Evolutionary conservation across 2,113 vertebrate genomes (phyloP), one percentile per base, ranked within the genome.

Genomic region (Tragelaphus imberbis): DNA sequence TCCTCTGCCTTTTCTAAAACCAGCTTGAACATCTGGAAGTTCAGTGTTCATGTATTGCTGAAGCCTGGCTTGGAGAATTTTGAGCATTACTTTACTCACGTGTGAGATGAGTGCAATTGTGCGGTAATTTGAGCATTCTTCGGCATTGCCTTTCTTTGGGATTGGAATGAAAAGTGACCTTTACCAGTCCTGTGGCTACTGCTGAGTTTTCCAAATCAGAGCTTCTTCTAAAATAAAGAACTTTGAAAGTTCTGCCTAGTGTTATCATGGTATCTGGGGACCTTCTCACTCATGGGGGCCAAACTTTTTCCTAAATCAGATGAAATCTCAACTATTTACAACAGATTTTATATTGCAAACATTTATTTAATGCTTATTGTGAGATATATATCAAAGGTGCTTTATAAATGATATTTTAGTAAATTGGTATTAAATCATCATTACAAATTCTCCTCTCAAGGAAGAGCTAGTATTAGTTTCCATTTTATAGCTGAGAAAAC

Each of bases 301-400:
- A 92, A 65, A 84, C 21, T 84, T 84, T 92, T 80, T 92, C 36
- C 84, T 97, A 87, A 90, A 65, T 97, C 82, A 87, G 86, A 65
- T 88, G 58, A 94, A 75, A 92, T 51, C 53, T 90, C 53, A 93
- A 68, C 68, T 92, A 51, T 94, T 21, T 65, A 89, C 44, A 61
- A 85, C 9, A 61, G 28, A 82, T 68, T 82, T 93, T 90, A 94
- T 89, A 96, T 93, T 92, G 53, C 55, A 97, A 53, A 88, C 36
- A 79, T 80, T 96, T 25, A 23, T 21, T 33, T 61, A 63, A 49
- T 44, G 7, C n/a, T 89, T 68, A 68, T 25, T 94, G 6, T 86
- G 25, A 51, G 33, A 77, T 65, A 40, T 65, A 82, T 77, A 33
- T 86, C 40, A 84, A 91, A 61, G 88, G 15, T 88, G 12, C 47